Conservation (phyloP, 2,113 vertebrate species). For the Mus musculus region GRCm39 chr6:124425501-124426000, state of each 20-base stretch:
- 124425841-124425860: constrained; percentile 32
- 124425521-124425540: constrained; percentile 27
- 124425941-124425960: neutral
- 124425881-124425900: constrained; percentile 29
- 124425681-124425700: neutral
- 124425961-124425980: neutral
- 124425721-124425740: neutral
- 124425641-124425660: too few relatives aligned
- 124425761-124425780: neutral
- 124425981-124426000: neutral
- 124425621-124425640: too few relatives aligned
- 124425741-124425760: neutral
- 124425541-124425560: neutral
- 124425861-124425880: constrained; percentile 25
- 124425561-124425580: neutral
- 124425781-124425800: neutral
- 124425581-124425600: constrained; percentile 50
- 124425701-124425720: neutral
- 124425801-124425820: neutral
- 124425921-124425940: constrained; percentile 25
- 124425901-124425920: constrained; percentile 2
- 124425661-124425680: neutral
- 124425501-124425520: neutral
- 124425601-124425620: neutral
- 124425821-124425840: neutral